Conservation (phyloP, 1,140 invertebrate genomes). For the Cotesia glomerata region DNA sequence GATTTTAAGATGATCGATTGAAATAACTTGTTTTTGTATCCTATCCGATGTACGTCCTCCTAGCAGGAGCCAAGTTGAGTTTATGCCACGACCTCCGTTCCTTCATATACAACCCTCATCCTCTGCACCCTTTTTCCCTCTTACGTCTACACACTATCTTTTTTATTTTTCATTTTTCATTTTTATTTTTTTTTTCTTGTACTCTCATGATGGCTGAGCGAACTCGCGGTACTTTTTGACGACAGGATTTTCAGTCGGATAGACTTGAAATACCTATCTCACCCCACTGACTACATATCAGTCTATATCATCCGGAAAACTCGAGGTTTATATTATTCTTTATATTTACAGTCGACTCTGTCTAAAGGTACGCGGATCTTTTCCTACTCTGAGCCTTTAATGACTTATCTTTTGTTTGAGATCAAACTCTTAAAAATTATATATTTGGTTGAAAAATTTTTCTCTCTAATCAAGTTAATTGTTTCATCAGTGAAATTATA, state of each 20-base stretch:
- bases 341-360: too few species aligned
- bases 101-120: neutral
- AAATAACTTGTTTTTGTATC: neutral
- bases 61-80: neutral
- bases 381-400: too few species aligned
- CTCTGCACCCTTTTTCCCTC: too few species aligned
- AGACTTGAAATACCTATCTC: neutral
- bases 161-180: neutral
- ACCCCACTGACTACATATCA: neutral
- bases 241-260: conserved; percentile 19
- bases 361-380: too few species aligned
- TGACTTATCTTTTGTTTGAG: too few species aligned
- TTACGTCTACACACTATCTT: neutral
- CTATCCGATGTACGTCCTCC: neutral
- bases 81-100: neutral
- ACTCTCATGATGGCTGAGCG: conserved; percentile 2
- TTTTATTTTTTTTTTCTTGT: too few species aligned
- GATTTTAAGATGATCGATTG: neutral
- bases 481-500: too few species aligned
- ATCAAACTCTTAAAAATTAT: too few species aligned
- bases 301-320: neutral
- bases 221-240: neutral
- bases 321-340: too few species aligned
- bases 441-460: too few species aligned
- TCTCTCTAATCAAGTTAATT: too few species aligned